A percentile compares a stretch with the other conserved stretches of the same genome.
Conservation (phyloP, 2,797 vertebrate species). For the Urophycis tenuis region DNA sequence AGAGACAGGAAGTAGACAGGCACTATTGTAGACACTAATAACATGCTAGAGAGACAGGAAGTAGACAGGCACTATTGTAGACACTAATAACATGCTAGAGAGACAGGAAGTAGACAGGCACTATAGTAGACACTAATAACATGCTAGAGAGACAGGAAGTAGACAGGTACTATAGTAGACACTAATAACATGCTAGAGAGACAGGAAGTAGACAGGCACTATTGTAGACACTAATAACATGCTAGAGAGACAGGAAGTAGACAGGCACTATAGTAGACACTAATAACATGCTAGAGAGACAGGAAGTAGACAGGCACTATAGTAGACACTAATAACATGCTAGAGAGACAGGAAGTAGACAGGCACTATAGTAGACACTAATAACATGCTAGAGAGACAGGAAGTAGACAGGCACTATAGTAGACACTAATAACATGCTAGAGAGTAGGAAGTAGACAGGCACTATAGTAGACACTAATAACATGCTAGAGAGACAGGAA, state of each 20-base stretch:
- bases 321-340: too few relatives aligned
- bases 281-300: too few relatives aligned
- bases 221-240: too few relatives aligned
- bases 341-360: not conserved
- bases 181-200: too few relatives aligned
- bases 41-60: not conserved
- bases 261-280: not conserved
- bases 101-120: not conserved
- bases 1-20: not conserved
- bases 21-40: not conserved
- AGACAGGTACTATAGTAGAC: not conserved
- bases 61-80: not conserved
- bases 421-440: too few relatives aligned
- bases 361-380: not conserved
- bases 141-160: not conserved
- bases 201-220: not conserved
- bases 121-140: too few relatives aligned
- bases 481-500: not conserved
- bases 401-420: not conserved
- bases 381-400: too few relatives aligned
- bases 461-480: not conserved
- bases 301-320: not conserved
- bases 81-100: too few relatives aligned
- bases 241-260: not conserved
- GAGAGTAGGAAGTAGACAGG: not conserved